Percentiles rank a stretch among this genome's conserved stretches.
phyloP scores from a whole-genome alignment of 2,888 invertebrate species.

The Ectemnius cavifrons region DNA sequence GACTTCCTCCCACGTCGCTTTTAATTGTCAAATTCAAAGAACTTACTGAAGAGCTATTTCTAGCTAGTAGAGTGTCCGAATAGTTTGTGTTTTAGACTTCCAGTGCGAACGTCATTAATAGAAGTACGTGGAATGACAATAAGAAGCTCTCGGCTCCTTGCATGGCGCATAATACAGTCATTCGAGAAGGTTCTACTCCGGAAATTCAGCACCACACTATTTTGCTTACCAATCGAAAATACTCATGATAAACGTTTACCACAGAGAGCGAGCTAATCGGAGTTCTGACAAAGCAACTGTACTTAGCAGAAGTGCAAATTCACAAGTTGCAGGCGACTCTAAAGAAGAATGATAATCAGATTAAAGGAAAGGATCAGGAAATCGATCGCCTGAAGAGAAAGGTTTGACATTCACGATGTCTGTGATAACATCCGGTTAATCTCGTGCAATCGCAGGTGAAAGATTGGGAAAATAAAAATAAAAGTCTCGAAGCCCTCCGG shows the following conservation, averaged over 20 bases:
- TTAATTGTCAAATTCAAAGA: not conserved
- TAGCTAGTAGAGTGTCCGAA: slow-evolving; percentile 3
- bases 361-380: slow-evolving; percentile 67
- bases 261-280: slow-evolving; percentile 65
- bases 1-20: too few species aligned
- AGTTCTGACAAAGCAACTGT: slow-evolving; percentile 66
- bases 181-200: slow-evolving; percentile 51
- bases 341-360: slow-evolving; percentile 63
- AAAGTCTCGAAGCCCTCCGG: slow-evolving; percentile 57
- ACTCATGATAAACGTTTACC: not conserved
- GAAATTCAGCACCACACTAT: not conserved
- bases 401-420: slow-evolving; percentile 47
- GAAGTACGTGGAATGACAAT: slow-evolving; percentile 53
- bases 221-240: not conserved
- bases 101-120: slow-evolving; percentile 27
- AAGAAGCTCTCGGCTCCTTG: slow-evolving; percentile 21
- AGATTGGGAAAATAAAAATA: slow-evolving; percentile 64
- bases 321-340: slow-evolving; percentile 64
- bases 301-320: slow-evolving; percentile 65
- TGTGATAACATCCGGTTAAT: not conserved
- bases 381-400: slow-evolving; percentile 67
- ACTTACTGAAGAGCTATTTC: not conserved
- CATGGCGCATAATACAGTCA: slow-evolving; percentile 29
- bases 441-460: slow-evolving; percentile 58
- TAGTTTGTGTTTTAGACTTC: slow-evolving; percentile 33